Evolutionary conservation across 2,113 vertebrate species (phyloP).

Genomic region (Stegostoma tigrinum): DNA sequence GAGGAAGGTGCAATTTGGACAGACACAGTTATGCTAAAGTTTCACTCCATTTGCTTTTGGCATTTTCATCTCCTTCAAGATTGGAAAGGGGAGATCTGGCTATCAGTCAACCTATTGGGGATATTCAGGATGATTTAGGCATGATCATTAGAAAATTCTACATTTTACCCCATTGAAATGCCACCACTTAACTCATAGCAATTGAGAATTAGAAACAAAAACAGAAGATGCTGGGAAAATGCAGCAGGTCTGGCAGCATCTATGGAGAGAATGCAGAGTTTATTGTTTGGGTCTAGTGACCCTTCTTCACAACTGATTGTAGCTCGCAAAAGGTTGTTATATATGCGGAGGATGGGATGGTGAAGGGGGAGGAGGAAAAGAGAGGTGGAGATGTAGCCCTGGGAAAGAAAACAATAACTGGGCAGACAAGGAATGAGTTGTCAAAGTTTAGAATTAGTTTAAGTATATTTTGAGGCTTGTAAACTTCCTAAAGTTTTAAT

Average conservation of each 20-base stretch:
- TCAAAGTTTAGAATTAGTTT: not conserved
- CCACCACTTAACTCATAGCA: not conserved
- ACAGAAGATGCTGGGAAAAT: too few species aligned
- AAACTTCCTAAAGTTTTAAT: not conserved
- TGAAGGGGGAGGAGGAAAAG: too few species aligned
- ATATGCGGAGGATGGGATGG: too few species aligned
- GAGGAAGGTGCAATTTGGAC: not conserved
- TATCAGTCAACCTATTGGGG: not conserved
- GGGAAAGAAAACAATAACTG: too few species aligned
- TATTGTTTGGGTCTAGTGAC: too few species aligned
- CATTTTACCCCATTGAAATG: not conserved
- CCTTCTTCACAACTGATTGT: too few species aligned
- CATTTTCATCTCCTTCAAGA: not conserved
- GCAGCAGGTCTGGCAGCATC: too few species aligned
- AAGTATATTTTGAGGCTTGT: not conserved
- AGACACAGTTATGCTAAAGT: not conserved
- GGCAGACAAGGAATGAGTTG: too few species aligned
- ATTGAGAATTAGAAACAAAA: not conserved
- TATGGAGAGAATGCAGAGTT: too few species aligned
- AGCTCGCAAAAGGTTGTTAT: too few species aligned
- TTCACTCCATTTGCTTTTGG: not conserved
- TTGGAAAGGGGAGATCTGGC: not conserved
- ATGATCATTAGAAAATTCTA: not conserved
- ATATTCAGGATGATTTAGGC: not conserved
- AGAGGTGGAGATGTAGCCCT: too few species aligned